Base-by-base conservation (phyloP, 2,888 invertebrate species). In the Cerceris rybyensis region DNA sequence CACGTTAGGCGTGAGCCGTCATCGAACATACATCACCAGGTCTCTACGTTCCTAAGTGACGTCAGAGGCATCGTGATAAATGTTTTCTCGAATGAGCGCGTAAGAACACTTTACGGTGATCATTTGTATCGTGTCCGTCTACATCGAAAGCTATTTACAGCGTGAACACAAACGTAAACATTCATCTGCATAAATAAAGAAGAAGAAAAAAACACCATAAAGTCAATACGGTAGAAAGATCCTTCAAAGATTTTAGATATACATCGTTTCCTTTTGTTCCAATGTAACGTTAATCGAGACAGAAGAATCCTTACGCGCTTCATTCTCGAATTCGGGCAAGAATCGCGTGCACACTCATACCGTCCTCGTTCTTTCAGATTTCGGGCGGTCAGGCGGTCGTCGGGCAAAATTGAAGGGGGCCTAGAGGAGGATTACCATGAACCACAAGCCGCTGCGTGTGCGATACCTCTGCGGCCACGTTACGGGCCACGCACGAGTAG, bases 371-470 rank as follows among this genome's bases (percentile, higher is more conserved):
- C 85, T 67, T 67, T 58, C 83, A 57, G 63, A 85, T 83, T 70
- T 86, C 85, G 86, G 89, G 90, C 91, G 89, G 91, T 72, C 90
- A 89, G 91, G 91, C 79, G 85, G 85, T 87, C 86, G 88, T 90
- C 88, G 87, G 90, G 88, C 87, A 85, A 84, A 84, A 68, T 46
- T 84, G 85, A 85, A 78, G 86, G 89, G 90, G 91, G 89, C 90
- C 91, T 90, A 90, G 93, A 91, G 92, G 91, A 91, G 93, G 93
- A 94, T 96, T 96, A 96, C 96, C 96, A 94, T 96, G 96, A 93
- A 96, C 96, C 94, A 95, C 94, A 91, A 96, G 94, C 87, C 95
- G 95, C 93, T 96, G 96, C 81, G 95, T 95, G 92, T 95, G 95
- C 88, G 95, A 95, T 93, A 95, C 95, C 93, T 95, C 95, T 85